Conservation (phyloP, 2,888 invertebrate genomes). For the Seira ritae region DNA sequence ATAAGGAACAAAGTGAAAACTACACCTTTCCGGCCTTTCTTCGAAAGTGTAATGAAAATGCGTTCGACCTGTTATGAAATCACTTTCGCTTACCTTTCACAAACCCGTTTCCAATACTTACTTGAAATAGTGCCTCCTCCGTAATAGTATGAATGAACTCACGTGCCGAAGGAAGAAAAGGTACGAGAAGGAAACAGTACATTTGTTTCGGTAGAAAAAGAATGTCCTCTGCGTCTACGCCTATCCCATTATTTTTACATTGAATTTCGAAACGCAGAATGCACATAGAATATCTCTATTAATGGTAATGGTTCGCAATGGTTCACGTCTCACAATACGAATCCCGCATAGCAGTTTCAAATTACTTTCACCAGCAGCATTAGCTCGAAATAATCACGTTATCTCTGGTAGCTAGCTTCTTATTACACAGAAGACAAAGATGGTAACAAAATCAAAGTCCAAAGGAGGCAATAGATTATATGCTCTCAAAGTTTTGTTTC, state of each 20-base stretch:
- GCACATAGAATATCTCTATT: not conserved
- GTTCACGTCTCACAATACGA: not conserved
- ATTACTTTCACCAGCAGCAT: not conserved
- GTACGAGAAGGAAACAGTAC: too few species aligned
- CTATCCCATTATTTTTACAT: conserved; percentile 25
- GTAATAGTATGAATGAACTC: not conserved
- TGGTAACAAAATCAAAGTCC: conserved; percentile 2
- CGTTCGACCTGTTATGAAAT: not conserved
- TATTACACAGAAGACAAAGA: not conserved
- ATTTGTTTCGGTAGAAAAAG: not conserved
- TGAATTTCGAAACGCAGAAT: conserved; percentile 3
- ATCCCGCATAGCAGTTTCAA: not conserved
- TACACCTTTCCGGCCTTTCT: conserved; percentile 1
- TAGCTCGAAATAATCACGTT: conserved; percentile 4
- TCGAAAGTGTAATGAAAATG: conserved; percentile 28
- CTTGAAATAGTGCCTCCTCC: too few species aligned
- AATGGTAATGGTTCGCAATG: not conserved
- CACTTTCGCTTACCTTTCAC: conserved; percentile 25
- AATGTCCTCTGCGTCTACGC: conserved; percentile 17
- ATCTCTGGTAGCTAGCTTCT: not conserved
- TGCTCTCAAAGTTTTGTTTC: not conserved
- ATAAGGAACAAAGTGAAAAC: conserved; percentile 21
- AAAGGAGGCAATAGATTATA: conserved; percentile 6
- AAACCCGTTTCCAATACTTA: not conserved
- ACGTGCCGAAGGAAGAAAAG: not conserved